phyloP scores from a whole-genome alignment of 2,797 vertebrate species.

The Propithecus deckenii region DNA sequence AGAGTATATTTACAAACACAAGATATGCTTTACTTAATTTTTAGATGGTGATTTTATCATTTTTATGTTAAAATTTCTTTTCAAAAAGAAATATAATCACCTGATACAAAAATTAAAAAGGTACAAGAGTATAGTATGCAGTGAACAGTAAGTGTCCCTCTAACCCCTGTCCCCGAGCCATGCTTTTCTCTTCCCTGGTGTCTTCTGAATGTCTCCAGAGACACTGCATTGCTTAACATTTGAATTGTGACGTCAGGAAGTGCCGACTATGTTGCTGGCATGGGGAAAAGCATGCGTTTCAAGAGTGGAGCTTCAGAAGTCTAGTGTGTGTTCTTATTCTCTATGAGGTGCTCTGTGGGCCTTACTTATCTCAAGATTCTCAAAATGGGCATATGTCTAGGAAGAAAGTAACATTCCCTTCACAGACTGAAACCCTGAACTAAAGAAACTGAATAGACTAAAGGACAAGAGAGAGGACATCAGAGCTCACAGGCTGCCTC shows the following conservation, averaged over 20 bases:
- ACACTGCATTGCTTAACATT: too few relatives aligned
- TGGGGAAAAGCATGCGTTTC: background rate
- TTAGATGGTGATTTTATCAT: background rate
- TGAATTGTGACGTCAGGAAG: background rate
- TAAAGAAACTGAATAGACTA: background rate
- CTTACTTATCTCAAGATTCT: background rate
- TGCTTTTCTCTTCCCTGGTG: background rate
- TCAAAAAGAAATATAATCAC: background rate
- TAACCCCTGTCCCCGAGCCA: background rate
- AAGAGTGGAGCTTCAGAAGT: background rate
- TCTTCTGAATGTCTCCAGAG: background rate
- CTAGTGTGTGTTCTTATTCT: background rate
- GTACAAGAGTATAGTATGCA: background rate
- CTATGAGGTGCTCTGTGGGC: background rate
- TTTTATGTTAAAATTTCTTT: conserved; percentile 36
- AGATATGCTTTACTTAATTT: background rate
- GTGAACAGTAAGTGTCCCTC: background rate
- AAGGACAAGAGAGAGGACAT: background rate
- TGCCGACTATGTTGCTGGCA: background rate
- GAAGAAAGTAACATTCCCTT: background rate
- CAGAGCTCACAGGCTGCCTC: background rate
- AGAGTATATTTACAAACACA: background rate
- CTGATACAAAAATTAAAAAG: background rate
- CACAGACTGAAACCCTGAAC: background rate
- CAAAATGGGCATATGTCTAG: background rate